A percentile compares a stretch with the other conserved stretches of the same genome.
Evolutionary conservation across 2,888 invertebrate species (phyloP).

Genomic region (Drosophila phalerata): DNA sequence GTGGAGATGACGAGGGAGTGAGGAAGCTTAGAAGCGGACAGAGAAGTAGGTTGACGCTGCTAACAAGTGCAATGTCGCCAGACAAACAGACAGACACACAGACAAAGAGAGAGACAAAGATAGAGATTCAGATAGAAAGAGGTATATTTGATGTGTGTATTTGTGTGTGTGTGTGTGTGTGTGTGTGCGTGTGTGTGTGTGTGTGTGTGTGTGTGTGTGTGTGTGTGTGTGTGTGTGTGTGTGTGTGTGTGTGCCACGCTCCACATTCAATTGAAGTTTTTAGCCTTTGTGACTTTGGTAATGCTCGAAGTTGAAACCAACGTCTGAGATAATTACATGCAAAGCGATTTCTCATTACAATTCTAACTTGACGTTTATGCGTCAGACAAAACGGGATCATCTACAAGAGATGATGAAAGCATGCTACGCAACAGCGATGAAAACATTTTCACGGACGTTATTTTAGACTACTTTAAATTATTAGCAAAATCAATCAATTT

Average conservation of each 20-base stretch:
- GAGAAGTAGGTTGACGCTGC: constrained; percentile 1
- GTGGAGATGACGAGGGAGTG: neutral
- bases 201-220: constrained; percentile 12
- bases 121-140: constrained; percentile 4
- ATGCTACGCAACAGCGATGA: no score
- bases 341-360: constrained; percentile 36
- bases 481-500: no score
- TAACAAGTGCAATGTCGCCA: constrained; percentile 45
- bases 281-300: constrained; percentile 6
- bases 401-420: neutral
- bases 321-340: constrained; percentile 47
- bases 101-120: neutral
- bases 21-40: neutral
- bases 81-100: constrained; percentile 11
- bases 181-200: neutral
- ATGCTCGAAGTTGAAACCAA: neutral
- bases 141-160: neutral
- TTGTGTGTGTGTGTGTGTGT: constrained; percentile 12
- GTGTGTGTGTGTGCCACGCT: constrained; percentile 23
- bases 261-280: constrained; percentile 16
- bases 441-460: no score
- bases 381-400: neutral
- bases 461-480: no score
- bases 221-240: constrained; percentile 17
- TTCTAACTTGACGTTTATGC: neutral